Evolutionary conservation across 2,888 invertebrate species (phyloP), one percentile per base, ranked within the genome.

Genomic region (Volucella inflata): DNA sequence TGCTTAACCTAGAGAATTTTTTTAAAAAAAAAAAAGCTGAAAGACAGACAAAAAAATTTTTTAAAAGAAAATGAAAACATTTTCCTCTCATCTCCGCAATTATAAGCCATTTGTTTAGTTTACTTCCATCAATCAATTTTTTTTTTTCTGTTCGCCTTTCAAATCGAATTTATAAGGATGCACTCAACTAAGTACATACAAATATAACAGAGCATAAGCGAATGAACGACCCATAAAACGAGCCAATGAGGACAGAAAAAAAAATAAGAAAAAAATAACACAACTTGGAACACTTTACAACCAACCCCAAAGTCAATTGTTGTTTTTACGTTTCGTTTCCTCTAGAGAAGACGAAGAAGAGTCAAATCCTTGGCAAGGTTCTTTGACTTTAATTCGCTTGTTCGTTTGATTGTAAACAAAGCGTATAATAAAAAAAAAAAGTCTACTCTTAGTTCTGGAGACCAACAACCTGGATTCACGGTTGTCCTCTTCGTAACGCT

Each of bases 341-440:
- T 30, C 30, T 30, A 6, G 30, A 30, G 30, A 30, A 30, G 55
- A 36, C 46, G 65, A 74, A 75, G 74, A 77, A 83, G 71, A 76
- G 71, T 76, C 80, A 80, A 85, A 81, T 85, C 85, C 85, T 85
- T 81, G 81, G 72, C 57, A 81, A 81, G 81, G 85, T 85, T 85
- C 85, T 77, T 85, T 85, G 85, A 81, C 85, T 81, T 85, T 67
- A 53, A 59, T 71, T 57, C 60, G 40, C 81, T 68, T 77, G 65
- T 68, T 68, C 76, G 67, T 71, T 76, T 71, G 55, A 76, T 78
- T 75, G 79, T 80, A 85, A 85, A 80, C 80, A 85, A 85, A 80
- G 55, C 80, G 80, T 55, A 57, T 46, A 46, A 9, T 59, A 64
- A 21, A 78, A 53, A 30, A 67, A 51, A 74, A 21, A 59, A 48